phyloP scores from a whole-genome alignment of 2,113 vertebrate genomes.

The Phalacrocorax aristotelis region DNA sequence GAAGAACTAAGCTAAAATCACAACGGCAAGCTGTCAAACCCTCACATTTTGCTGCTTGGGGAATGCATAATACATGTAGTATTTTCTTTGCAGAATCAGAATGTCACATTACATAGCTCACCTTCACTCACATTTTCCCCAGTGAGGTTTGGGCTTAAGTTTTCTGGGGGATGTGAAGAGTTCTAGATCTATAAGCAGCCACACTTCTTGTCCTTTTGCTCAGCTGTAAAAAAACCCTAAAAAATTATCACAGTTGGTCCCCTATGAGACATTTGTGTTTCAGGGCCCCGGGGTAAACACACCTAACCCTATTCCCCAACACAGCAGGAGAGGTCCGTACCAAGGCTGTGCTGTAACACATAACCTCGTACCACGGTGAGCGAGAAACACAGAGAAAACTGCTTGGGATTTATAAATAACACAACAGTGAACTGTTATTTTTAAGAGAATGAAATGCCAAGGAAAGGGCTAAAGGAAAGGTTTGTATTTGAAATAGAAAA shows the following conservation, averaged over 20 bases:
- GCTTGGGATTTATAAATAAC: not conserved
- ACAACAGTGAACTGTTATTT: fast-evolving
- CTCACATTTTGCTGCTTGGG: not conserved
- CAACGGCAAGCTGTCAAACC: not conserved
- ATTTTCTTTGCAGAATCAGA: not conserved
- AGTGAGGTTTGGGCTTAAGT: not conserved
- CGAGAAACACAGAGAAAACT: not conserved
- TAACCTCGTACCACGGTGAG: not conserved
- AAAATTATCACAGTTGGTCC: not conserved
- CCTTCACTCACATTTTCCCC: not conserved
- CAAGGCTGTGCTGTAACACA: fast-evolving
- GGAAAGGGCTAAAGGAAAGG: not conserved
- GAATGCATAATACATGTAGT: not conserved
- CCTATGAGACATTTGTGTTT: not conserved
- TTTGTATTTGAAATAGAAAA: not conserved
- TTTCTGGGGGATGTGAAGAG: not conserved
- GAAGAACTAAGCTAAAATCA: not conserved
- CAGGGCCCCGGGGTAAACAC: not conserved
- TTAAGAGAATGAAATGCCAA: not conserved
- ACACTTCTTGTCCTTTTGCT: not conserved
- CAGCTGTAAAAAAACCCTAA: not conserved
- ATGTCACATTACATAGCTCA: not conserved
- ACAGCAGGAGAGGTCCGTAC: not conserved
- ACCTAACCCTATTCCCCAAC: not conserved
- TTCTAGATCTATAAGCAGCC: not conserved